Evolutionary conservation across 1,140 invertebrate species (phyloP).

Genomic region (Euura saliciscinereae): DNA sequence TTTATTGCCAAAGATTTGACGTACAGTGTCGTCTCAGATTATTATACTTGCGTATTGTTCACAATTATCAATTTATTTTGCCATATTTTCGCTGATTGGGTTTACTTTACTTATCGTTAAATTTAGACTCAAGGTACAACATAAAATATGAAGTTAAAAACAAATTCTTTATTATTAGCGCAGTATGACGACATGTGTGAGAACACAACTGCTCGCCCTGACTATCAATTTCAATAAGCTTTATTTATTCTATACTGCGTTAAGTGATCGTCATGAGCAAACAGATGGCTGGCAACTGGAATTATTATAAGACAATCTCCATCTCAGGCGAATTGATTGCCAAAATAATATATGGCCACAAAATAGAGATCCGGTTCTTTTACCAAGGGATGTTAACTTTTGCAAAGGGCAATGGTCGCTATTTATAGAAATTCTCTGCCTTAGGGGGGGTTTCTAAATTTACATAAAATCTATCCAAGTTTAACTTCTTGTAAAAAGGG

Average conservation of each 20-base stretch:
- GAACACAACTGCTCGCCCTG: too few species aligned
- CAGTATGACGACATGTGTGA: too few species aligned
- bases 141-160: too few species aligned
- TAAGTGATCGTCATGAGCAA: too few species aligned
- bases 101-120: too few species aligned
- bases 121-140: too few species aligned
- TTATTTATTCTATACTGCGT: too few species aligned
- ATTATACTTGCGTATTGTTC: not conserved
- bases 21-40: not conserved
- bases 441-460: not conserved
- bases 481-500: not conserved
- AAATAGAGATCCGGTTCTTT: not conserved
- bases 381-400: not conserved
- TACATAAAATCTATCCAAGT: not conserved
- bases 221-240: too few species aligned
- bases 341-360: not conserved
- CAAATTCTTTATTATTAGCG: too few species aligned
- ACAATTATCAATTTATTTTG: not conserved
- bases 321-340: too few species aligned
- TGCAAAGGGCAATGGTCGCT: not conserved
- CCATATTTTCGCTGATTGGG: not conserved
- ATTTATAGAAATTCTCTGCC: not conserved
- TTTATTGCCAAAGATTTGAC: not conserved
- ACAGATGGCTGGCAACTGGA: too few species aligned
- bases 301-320: too few species aligned